These are phyloP conservation scores for Drosophila arizonae DNA, from an alignment of 1,140 invertebrate genomes.

Conservation along the genomic window DNA sequence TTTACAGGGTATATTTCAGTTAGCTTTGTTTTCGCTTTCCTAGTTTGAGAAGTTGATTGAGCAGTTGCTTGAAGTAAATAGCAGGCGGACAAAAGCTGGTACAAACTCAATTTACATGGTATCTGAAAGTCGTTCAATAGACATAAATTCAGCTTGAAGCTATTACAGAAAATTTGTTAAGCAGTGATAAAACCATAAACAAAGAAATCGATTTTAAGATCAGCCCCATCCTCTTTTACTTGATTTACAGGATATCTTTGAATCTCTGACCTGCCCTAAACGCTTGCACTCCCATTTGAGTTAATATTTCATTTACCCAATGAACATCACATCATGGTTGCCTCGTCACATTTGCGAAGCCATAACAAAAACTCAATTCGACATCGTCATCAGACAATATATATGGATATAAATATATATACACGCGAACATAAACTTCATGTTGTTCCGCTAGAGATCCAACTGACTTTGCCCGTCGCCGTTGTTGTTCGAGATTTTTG, in stretches of 20 bases:
- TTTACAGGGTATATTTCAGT: too few relatives aligned
- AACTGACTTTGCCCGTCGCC: conserved; percentile 3
- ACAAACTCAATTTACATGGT: too few relatives aligned
- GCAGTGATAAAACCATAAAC: too few relatives aligned
- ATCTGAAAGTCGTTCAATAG: too few relatives aligned
- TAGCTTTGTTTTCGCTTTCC: too few relatives aligned
- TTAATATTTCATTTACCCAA: conserved; percentile 56
- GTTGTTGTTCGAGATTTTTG: conserved; percentile 25
- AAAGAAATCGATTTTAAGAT: too few relatives aligned
- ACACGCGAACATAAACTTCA: conserved; percentile 7
- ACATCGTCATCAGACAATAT: conserved; percentile 48
- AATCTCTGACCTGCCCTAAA: background rate
- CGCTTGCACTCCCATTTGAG: conserved; percentile 14
- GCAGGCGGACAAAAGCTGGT: too few relatives aligned
- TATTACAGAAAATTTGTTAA: too few relatives aligned
- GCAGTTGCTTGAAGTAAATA: too few relatives aligned
- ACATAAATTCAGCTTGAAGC: too few relatives aligned
- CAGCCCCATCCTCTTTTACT: background rate
- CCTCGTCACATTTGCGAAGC: conserved; percentile 48
- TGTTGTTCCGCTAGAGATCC: conserved; percentile 27
- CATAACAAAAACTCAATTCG: conserved; percentile 33
- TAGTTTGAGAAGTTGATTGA: too few relatives aligned
- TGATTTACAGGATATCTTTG: conserved; percentile 2
- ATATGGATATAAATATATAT: conserved; percentile 10
- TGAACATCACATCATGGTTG: conserved; percentile 50